Conservation (phyloP, 2,888 invertebrate genomes). For the Lasioglossum vierecki region DNA sequence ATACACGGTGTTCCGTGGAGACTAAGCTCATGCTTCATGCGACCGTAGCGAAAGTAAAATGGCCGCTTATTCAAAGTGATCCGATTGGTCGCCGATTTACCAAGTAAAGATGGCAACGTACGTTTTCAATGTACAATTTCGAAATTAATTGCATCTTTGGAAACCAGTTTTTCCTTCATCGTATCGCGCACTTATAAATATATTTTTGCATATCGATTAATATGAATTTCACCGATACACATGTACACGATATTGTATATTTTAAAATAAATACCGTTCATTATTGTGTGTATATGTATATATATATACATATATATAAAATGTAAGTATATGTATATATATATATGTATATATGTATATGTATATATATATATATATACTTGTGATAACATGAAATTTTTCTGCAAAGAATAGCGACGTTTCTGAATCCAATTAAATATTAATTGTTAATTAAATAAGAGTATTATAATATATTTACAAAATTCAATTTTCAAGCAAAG, state of each 20-base stretch:
- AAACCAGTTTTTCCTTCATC: constrained; percentile 12
- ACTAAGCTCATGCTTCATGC: constrained; percentile 71
- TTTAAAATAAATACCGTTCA: background rate
- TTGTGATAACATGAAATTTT: background rate
- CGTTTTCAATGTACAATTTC: constrained; percentile 53
- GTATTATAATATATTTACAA: background rate
- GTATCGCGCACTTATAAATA: background rate
- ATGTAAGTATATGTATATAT: no score
- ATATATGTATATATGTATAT: no score
- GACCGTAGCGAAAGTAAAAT: constrained; percentile 81
- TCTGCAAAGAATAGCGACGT: background rate
- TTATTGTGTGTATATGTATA: background rate
- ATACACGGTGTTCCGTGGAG: constrained; percentile 59
- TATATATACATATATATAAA: no score
- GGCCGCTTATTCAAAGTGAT: constrained; percentile 64
- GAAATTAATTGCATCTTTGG: constrained; percentile 52
- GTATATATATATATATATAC: no score
- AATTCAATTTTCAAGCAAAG: background rate
- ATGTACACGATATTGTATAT: background rate
- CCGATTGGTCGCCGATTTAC: constrained; percentile 57
- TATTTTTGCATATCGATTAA: background rate
- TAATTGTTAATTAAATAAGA: background rate
- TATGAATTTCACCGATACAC: background rate
- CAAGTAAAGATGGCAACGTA: constrained; percentile 64
- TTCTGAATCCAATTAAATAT: background rate